Evolutionary conservation across 1,140 invertebrate genomes (phyloP), one percentile per base, ranked within the genome.

Genomic region (Holcopasites calliopsidis): DNA sequence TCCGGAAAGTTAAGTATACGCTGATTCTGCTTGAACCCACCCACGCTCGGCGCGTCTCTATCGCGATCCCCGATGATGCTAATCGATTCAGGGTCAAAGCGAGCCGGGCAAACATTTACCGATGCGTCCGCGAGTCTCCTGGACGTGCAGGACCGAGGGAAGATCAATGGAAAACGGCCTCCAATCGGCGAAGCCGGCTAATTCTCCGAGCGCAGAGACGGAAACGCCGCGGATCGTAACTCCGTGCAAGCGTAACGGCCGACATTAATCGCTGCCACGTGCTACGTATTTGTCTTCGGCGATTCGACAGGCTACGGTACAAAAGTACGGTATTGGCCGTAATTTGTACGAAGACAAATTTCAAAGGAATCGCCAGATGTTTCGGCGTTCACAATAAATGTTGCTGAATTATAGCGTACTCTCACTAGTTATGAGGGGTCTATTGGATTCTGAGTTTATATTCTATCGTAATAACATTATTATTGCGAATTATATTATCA

Each of bases 251-350:
- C 54, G 50, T 57, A 64, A 75, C 52, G 54, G 40, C 16, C 26
- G 40, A 35, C 57, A 54, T 76, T 81, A 78, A 82, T 83, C 76
- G 70, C 47, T 62, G 54, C 80, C 80, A 83, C 76, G 80, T 75
- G 79, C 47, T 54, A 65, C 58, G 72, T 75, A 75, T 82, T 77
- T 77, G 76, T 49, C 62, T 68, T 38, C 62, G 40, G 31, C 58
- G 55, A 23, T 60, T 71, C 31, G 33, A n/a, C 21, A 16, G 44
- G 11, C 5, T 8, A 10, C 11, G 42, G 42, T 44, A 44, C 42
- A 44, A 44, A 44, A 16, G 16, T 47, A 47, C 11, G n/a, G 16
- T 47, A 16, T 47, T 54, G 8, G 28, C 21, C 23, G 23, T 44
- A 44, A 13, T 44, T 18, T 44, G 16, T 44, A 18, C 42, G 3